Percentiles rank a stretch among this genome's conserved stretches.
phyloP scores from a whole-genome alignment of 1,140 invertebrate species.

The Carposina sasakii region DNA sequence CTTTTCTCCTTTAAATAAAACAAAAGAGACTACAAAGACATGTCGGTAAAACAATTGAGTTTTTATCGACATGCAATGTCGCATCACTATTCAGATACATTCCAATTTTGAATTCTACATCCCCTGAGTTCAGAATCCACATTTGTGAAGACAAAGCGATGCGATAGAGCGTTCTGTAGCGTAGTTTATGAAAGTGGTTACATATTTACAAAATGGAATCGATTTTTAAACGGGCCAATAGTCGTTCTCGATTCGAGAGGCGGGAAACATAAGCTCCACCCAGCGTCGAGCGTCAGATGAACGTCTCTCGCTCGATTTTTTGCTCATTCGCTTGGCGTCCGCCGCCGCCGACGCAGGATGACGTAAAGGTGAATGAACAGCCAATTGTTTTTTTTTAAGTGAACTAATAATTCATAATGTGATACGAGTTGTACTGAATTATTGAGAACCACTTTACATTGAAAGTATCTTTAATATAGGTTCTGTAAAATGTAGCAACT shows the following conservation, averaged over 20 bases:
- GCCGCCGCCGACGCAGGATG: constrained; percentile 31
- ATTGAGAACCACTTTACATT: too few species aligned
- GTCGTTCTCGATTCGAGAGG: constrained; percentile 45
- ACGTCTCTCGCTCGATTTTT: constrained; percentile 47
- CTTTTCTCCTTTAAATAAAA: constrained; percentile 66
- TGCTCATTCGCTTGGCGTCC: constrained; percentile 55
- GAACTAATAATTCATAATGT: too few species aligned
- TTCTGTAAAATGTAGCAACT: too few species aligned
- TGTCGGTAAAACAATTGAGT: constrained; percentile 69
- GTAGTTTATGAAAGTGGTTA: constrained; percentile 54
- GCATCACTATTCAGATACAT: constrained; percentile 22
- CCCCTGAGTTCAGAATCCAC: not conserved
- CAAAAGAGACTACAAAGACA: constrained; percentile 65
- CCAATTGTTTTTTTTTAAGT: too few species aligned
- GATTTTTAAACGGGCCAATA: constrained; percentile 69
- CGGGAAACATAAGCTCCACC: constrained; percentile 55
- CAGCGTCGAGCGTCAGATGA: constrained; percentile 54
- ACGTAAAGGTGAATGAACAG: constrained; percentile 12
- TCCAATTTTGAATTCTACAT: constrained; percentile 35
- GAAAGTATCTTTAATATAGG: too few species aligned
- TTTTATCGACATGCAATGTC: constrained; percentile 25
- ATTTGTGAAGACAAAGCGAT: not conserved
- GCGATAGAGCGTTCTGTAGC: constrained; percentile 22
- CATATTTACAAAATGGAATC: constrained; percentile 72
- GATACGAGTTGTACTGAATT: too few species aligned